phyloP scores from a whole-genome alignment of 2,797 vertebrate species.

The Amniataba percoides region DNA sequence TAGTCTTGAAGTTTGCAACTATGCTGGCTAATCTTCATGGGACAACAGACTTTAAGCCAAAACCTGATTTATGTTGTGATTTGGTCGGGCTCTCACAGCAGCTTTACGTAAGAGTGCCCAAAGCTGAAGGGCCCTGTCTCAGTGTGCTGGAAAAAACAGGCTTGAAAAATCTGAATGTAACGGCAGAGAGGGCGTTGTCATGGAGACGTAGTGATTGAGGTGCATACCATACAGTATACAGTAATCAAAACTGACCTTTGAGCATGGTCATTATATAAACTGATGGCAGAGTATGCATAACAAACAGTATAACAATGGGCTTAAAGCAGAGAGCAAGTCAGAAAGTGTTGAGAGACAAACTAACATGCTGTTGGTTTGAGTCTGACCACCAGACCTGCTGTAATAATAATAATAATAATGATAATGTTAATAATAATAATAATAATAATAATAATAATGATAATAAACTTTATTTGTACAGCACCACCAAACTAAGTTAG shows the following conservation, averaged over 20 bases:
- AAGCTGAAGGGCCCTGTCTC: background rate
- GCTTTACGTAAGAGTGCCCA: background rate
- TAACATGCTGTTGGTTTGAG: background rate
- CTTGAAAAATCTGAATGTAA: background rate
- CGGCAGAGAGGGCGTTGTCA: background rate
- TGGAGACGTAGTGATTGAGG: background rate
- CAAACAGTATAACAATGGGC: background rate
- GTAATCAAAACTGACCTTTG: background rate
- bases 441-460: background rate
- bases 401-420: background rate
- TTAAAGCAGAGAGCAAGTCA: too few relatives aligned
- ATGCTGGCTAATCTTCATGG: background rate
- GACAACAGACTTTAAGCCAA: background rate
- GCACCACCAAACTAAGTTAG: too few relatives aligned
- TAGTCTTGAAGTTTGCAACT: background rate
- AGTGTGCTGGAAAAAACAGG: background rate
- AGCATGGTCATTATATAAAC: background rate
- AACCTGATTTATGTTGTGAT: background rate
- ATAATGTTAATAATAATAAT: background rate
- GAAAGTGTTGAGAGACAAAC: background rate
- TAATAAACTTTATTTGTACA: background rate
- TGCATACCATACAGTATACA: slow-evolving; percentile 2
- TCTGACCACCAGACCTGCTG: background rate
- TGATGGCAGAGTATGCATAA: background rate
- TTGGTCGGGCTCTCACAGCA: background rate